phyloP scores from a whole-genome alignment of 2,888 invertebrate species.

The Andrena bicolor region DNA sequence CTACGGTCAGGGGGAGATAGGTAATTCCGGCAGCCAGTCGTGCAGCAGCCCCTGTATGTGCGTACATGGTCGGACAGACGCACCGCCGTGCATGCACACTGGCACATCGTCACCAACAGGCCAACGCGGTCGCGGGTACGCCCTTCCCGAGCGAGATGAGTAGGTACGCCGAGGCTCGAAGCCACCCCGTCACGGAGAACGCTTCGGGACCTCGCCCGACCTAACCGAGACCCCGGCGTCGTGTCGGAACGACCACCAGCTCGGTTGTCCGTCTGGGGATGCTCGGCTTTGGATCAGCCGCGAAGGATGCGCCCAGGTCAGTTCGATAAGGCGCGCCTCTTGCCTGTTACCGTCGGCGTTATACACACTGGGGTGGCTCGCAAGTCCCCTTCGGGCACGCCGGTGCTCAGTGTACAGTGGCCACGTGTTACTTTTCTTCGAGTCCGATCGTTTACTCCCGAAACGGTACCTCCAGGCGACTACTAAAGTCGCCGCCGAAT shows the following conservation, averaged over 20 bases:
- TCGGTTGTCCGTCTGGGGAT: slow-evolving; percentile 75
- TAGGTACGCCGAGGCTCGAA: slow-evolving; percentile 73
- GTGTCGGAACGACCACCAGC: slow-evolving; percentile 66
- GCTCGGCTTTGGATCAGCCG: slow-evolving; percentile 79
- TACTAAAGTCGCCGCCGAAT: no score
- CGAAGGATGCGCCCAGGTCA: slow-evolving; percentile 92
- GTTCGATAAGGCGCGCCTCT: slow-evolving; percentile 70
- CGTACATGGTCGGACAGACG: slow-evolving; percentile 46
- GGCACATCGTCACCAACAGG: slow-evolving; percentile 34
- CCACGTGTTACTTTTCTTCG: background rate
- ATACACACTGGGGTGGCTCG: slow-evolving; percentile 29
- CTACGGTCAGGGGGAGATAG: slow-evolving; percentile 66
- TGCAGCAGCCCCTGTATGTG: slow-evolving; percentile 66
- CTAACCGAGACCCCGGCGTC: slow-evolving; percentile 62
- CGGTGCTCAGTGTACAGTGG: slow-evolving; percentile 37
- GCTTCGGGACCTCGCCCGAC: slow-evolving; percentile 76
- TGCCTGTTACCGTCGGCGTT: slow-evolving; percentile 38
- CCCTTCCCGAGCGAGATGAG: slow-evolving; percentile 69
- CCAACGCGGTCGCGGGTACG: slow-evolving; percentile 58
- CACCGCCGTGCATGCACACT: slow-evolving; percentile 37
- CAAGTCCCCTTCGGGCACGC: slow-evolving; percentile 17
- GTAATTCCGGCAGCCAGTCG: slow-evolving; percentile 70
- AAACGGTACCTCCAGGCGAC: background rate
- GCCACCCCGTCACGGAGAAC: slow-evolving; percentile 76
- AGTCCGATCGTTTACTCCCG: background rate